Conservation (phyloP, 2,113 vertebrate genomes). For the Platysteira castanea region DNA sequence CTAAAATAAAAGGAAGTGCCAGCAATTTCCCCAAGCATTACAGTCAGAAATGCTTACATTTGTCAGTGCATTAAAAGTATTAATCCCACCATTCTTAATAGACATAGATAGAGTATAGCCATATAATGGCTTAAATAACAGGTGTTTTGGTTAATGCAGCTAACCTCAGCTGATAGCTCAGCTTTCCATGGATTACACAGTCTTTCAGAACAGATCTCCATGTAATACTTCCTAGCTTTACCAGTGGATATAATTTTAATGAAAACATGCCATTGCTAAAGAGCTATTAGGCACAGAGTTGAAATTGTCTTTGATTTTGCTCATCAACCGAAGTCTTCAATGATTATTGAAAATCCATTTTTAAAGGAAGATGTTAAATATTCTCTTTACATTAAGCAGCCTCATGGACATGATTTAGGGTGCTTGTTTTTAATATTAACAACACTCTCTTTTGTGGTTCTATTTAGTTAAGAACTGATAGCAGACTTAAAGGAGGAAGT, state of each 20-base stretch:
- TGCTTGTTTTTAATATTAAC: conserved; percentile 20
- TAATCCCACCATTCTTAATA: conserved; percentile 14
- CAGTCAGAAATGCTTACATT: conserved; percentile 17
- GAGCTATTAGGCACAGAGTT: conserved; percentile 49
- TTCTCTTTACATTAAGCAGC: conserved; percentile 33
- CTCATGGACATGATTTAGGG: not conserved
- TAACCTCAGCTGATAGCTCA: conserved; percentile 37
- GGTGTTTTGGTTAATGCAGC: conserved; percentile 17
- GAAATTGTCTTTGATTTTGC: conserved; percentile 66
- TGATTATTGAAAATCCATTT: conserved; percentile 16
- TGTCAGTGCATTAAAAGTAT: conserved; percentile 15
- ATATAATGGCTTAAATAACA: not conserved
- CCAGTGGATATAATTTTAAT: conserved; percentile 63
- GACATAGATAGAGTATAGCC: not conserved
- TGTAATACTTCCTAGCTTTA: conserved; percentile 45
- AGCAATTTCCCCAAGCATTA: not conserved
- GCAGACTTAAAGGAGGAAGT: not conserved
- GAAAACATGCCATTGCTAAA: conserved; percentile 61
- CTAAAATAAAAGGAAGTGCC: conserved; percentile 47
- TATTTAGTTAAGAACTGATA: not conserved
- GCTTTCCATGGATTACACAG: conserved; percentile 62
- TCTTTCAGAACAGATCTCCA: conserved; percentile 46
- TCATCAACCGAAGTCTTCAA: conserved; percentile 19
- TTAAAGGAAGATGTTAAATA: conserved; percentile 16
- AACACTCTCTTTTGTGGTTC: not conserved